Conservation (phyloP, 2,888 invertebrate species). For the Andrena minutula region DNA sequence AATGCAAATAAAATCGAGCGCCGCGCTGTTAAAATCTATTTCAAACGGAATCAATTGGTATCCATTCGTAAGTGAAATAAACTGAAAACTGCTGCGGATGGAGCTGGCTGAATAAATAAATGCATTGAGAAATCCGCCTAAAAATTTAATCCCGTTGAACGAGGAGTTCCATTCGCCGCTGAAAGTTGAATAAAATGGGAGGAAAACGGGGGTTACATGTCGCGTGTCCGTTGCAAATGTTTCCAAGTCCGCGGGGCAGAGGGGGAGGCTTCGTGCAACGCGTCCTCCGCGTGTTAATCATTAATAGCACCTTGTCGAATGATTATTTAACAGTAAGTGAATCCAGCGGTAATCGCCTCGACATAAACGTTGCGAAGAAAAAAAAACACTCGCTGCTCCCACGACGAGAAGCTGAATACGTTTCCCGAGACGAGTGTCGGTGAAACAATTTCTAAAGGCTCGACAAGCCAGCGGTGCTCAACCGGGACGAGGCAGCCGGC, state of each 20-base stretch:
- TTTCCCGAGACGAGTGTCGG: conserved; percentile 54
- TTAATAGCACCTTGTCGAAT: neutral
- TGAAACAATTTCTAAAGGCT: conserved; percentile 55
- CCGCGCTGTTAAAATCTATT: conserved; percentile 45
- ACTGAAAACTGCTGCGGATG: conserved; percentile 28
- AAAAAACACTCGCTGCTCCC: conserved; percentile 26
- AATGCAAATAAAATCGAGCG: conserved; percentile 52
- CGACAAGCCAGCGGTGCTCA: conserved; percentile 40
- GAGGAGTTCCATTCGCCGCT: conserved; percentile 6
- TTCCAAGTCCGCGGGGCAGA: neutral
- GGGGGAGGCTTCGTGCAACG: neutral
- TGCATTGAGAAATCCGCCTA: conserved; percentile 10
- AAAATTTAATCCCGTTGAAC: conserved; percentile 14
- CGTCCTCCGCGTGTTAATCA: neutral
- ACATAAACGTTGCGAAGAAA: conserved; percentile 13
- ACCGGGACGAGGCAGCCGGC: neutral
- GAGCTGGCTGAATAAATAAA: conserved; percentile 26
- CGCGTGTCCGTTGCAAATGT: neutral
- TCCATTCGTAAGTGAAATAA: conserved; percentile 50
- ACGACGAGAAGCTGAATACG: conserved; percentile 45
- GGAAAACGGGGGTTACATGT: neutral
- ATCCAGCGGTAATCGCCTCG: neutral
- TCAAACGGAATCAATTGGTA: conserved; percentile 39
- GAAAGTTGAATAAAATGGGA: neutral
- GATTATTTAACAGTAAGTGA: conserved; percentile 36